Evolutionary conservation across 2,113 vertebrate genomes (phyloP).

Genomic region (Indicator indicator): DNA sequence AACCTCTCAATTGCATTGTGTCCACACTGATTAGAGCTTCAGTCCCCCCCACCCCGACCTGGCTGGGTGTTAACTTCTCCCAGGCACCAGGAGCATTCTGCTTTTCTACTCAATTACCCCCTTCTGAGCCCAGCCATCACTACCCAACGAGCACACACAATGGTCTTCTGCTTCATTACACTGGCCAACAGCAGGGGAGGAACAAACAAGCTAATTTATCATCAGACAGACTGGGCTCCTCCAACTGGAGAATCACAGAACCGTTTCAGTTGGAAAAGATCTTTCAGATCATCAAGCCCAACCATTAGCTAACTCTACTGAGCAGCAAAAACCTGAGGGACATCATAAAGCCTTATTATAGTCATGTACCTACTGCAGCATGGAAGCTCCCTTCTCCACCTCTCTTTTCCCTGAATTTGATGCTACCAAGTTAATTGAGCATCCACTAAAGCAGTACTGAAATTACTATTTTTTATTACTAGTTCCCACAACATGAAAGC

Average conservation of each 20-base stretch:
- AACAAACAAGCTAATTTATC: slow-evolving; percentile 93
- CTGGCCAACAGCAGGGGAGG: slow-evolving; percentile 84
- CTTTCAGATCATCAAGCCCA: too few species aligned
- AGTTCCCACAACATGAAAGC: neutral
- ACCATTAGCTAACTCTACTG: too few species aligned
- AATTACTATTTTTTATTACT: neutral
- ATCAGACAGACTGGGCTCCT: slow-evolving; percentile 62
- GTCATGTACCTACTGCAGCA: rapidly evolving
- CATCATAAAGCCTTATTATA: rapidly evolving
- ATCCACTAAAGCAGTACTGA: rapidly evolving
- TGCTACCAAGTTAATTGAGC: neutral
- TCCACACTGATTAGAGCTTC: slow-evolving; percentile 84
- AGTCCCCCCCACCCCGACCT: slow-evolving; percentile 85
- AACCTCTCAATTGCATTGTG: slow-evolving; percentile 79
- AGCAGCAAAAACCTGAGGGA: neutral
- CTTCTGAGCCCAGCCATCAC: slow-evolving; percentile 74
- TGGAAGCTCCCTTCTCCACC: rapidly evolving
- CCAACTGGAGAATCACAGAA: neutral
- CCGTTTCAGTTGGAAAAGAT: too few species aligned
- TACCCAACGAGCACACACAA: slow-evolving; percentile 88
- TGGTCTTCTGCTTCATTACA: slow-evolving; percentile 92
- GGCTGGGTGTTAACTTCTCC: slow-evolving; percentile 85
- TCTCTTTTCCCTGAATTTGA: neutral
- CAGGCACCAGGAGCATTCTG: slow-evolving; percentile 81
- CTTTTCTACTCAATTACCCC: slow-evolving; percentile 96